These are phyloP conservation scores for Neodiprion lecontei DNA, from an alignment of 1,140 invertebrate species.

Conservation along the genomic window DNA sequence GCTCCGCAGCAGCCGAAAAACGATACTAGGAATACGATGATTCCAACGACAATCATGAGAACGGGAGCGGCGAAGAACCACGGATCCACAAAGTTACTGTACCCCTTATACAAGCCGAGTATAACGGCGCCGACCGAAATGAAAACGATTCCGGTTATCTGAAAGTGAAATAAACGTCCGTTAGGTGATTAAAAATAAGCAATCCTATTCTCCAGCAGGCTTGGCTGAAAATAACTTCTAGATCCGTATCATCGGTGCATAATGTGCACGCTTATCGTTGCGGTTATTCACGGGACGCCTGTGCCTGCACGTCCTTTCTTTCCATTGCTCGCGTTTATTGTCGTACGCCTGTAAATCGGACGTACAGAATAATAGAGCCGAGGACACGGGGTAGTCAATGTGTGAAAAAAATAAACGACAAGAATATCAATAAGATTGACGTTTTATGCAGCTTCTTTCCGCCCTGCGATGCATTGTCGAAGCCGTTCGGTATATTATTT, in stretches of 20 bases:
- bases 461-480: neutral
- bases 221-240: constrained; percentile 15
- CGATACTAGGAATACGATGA: constrained; percentile 83
- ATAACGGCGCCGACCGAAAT: constrained; percentile 75
- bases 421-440: too few relatives aligned
- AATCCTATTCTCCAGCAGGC: constrained; percentile 6
- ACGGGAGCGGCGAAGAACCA: constrained; percentile 77
- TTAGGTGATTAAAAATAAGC: constrained; percentile 11
- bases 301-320: neutral
- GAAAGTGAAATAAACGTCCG: constrained; percentile 46
- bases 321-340: neutral
- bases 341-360: too few relatives aligned
- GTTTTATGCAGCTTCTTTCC: neutral
- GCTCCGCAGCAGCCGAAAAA: constrained; percentile 92
- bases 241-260: neutral
- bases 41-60: constrained; percentile 82
- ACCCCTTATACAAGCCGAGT: constrained; percentile 70
- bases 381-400: too few relatives aligned
- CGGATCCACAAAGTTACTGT: constrained; percentile 73
- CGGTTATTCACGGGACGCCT: too few relatives aligned
- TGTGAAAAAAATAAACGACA: too few relatives aligned
- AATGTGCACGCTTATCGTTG: too few relatives aligned
- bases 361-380: too few relatives aligned
- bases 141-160: constrained; percentile 80
- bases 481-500: neutral